A percentile compares a stretch with the other conserved stretches of the same genome.
phyloP scores from a whole-genome alignment of 2,888 invertebrate species.

The Melinaea marsaeus region DNA sequence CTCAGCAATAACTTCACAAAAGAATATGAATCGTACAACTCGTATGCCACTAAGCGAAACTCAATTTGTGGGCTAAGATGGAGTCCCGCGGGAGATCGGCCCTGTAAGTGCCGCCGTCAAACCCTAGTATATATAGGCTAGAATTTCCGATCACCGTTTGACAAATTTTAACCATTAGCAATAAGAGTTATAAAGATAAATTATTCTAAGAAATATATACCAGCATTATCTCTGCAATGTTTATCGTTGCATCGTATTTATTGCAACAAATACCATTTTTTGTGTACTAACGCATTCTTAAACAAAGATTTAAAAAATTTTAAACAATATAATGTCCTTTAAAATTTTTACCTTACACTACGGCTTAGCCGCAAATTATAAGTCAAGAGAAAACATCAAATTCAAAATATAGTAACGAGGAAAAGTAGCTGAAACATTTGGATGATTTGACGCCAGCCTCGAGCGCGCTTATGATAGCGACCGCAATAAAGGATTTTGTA shows the following conservation, averaged over 20 bases:
- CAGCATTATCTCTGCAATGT: no score
- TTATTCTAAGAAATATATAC: not conserved
- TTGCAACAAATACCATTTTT: no score
- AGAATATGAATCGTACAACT: constrained; percentile 20
- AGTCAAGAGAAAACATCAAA: constrained; percentile 53
- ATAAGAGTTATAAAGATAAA: not conserved
- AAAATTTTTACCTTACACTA: not conserved
- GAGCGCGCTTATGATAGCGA: constrained; percentile 29
- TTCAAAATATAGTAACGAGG: constrained; percentile 46
- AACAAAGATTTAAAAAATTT: no score
- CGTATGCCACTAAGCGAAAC: constrained; percentile 59
- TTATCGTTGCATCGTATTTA: no score
- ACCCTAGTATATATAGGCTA: not conserved
- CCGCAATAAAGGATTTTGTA: constrained; percentile 25
- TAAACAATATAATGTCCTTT: no score
- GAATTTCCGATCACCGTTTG: no score
- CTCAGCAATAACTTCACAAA: constrained; percentile 8
- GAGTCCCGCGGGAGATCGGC: constrained; percentile 45
- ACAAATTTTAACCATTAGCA: not conserved
- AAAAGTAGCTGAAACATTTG: constrained; percentile 42
- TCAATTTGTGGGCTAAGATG: constrained; percentile 57
- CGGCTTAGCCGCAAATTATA: constrained; percentile 43
- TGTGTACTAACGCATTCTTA: no score
- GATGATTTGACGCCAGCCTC: constrained; percentile 38
- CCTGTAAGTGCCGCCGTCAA: constrained; percentile 48